Evolutionary conservation across 2,113 vertebrate species (phyloP).

Genomic region (Gymnogyps californianus): DNA sequence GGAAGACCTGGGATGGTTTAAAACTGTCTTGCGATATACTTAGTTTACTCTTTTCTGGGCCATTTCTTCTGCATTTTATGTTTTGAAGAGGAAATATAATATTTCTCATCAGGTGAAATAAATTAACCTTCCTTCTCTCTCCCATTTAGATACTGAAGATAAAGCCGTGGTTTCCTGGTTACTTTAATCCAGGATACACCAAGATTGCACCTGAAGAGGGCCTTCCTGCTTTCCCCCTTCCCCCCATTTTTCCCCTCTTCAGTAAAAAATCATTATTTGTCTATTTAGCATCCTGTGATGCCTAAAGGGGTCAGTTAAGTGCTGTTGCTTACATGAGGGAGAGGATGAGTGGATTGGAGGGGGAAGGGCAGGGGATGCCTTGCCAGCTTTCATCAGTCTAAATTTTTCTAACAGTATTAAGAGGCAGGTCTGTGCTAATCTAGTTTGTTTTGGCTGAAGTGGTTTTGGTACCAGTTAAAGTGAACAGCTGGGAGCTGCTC

Average conservation of each 20-base stretch:
- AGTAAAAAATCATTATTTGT: conserved; percentile 24
- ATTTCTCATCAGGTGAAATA: neutral
- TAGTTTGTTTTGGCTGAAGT: neutral
- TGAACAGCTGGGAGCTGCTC: neutral
- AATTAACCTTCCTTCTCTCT: neutral
- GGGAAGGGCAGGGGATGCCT: neutral
- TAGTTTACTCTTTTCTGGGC: neutral
- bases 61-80: neutral
- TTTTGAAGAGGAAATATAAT: neutral
- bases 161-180: neutral
- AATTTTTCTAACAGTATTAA: neutral
- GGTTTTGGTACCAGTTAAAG: neutral
- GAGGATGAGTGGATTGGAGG: neutral
- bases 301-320: conserved; percentile 35
- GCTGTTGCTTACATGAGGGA: neutral
- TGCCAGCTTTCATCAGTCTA: neutral
- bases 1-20: neutral
- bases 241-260: neutral
- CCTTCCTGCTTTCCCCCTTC: neutral
- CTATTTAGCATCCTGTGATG: conserved; percentile 19
- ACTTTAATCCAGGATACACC: neutral
- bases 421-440: neutral
- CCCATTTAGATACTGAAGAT: neutral
- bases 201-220: neutral
- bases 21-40: neutral